These are phyloP conservation scores for Salminus brasiliensis DNA, from an alignment of 2,113 vertebrate species.

Conservation along the genomic window DNA sequence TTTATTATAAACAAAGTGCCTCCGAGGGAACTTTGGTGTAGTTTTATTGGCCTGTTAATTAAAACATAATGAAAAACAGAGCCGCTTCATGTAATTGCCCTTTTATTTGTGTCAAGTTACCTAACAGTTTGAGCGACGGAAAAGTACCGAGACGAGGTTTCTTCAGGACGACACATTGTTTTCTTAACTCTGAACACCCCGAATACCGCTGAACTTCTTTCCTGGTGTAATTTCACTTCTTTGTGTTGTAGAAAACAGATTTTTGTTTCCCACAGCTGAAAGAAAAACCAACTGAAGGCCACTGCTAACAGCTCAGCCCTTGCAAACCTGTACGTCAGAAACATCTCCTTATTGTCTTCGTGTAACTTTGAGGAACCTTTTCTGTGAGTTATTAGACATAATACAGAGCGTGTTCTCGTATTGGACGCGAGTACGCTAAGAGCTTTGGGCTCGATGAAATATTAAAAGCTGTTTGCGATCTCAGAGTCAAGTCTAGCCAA, in stretches of 20 bases:
- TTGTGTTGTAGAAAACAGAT: background rate
- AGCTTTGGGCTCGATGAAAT: conserved; percentile 69
- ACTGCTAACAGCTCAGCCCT: background rate
- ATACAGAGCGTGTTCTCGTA: conserved; percentile 63
- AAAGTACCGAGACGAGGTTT: background rate
- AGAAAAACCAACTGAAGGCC: background rate
- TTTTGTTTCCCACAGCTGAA: background rate
- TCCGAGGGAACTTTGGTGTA: background rate
- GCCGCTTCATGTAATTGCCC: background rate
- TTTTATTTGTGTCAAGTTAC: background rate
- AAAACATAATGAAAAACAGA: conserved; percentile 5
- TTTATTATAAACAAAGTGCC: conserved; percentile 4
- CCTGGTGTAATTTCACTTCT: background rate
- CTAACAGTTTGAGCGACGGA: background rate
- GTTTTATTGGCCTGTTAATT: conserved; percentile 1
- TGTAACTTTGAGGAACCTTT: conserved; percentile 62
- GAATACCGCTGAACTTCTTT: background rate
- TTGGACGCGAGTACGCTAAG: conserved; percentile 55
- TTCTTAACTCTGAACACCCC: background rate
- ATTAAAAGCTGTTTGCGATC: conserved; percentile 74
- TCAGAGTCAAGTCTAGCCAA: conserved; percentile 62
- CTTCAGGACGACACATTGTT: background rate
- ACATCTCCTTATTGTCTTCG: conserved; percentile 50
- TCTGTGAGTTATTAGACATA: conserved; percentile 48
- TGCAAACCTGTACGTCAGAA: background rate